These are phyloP conservation scores for Chrysogorgia sp. DNA, from an alignment of 92 coral and sea anemone species.

Conservation along the genomic window DNA sequence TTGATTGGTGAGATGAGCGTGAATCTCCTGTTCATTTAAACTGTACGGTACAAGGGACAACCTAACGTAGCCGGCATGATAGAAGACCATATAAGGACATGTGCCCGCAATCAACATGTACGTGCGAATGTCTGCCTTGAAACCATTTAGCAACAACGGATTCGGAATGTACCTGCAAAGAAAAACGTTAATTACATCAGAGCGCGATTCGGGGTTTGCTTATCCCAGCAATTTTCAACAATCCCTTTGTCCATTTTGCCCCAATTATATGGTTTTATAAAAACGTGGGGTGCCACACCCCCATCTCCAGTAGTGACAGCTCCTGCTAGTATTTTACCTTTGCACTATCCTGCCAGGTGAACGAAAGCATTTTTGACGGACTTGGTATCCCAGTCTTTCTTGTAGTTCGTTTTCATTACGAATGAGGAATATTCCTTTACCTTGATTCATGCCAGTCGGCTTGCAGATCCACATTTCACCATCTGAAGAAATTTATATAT, in stretches of 20 bases:
- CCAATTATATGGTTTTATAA: neutral
- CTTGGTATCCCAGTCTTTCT: constrained; percentile 56
- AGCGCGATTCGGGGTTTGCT: neutral
- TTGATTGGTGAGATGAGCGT: constrained; percentile 97
- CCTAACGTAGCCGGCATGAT: constrained; percentile 92
- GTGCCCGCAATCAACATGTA: constrained; percentile 97
- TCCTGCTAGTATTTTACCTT: constrained; percentile 1
- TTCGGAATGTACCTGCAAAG: constrained; percentile 79
- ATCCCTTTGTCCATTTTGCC: neutral
- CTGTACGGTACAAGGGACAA: constrained; percentile 91
- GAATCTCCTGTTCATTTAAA: constrained; percentile 77
- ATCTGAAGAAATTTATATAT: constrained; percentile 48
- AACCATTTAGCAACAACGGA: constrained; percentile 81
- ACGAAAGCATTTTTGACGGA: constrained; percentile 15
- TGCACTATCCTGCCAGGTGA: constrained; percentile 27
- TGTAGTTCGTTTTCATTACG: constrained; percentile 66
- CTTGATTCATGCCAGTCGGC: constrained; percentile 96
- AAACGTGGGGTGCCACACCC: neutral
- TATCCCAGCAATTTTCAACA: neutral
- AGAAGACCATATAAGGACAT: constrained; percentile 79
- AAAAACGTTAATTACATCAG: neutral
- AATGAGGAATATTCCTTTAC: constrained; percentile 86
- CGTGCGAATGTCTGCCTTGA: constrained; percentile 87
- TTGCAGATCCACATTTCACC: constrained; percentile 99
- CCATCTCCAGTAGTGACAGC: neutral